Base-by-base conservation (phyloP, 2,797 vertebrate genomes). In the Malurus splendens region DNA sequence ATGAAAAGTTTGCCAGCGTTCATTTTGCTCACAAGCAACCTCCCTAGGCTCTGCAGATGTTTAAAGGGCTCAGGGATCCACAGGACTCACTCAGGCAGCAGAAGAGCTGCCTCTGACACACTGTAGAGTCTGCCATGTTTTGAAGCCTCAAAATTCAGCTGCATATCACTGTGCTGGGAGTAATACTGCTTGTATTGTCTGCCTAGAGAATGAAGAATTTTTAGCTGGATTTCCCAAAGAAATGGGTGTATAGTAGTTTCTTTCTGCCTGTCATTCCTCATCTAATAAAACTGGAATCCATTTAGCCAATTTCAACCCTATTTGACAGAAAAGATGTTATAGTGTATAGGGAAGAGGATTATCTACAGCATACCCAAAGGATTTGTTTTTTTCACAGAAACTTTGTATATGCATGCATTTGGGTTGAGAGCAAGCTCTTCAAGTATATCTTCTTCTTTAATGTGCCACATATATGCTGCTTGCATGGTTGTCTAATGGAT, bases 181-280 rank as follows among this genome's bases (percentile, higher is more conserved):
- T 68, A 71, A 74, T 38, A 68, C 15, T 24, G 62, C 4, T 82
- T 66, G 19, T 64, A 77, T 60, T 44, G 47, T 42, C 85, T 89
- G 2, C 52, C 62, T 68, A 62, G 55, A 86, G 59, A 92, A 90
- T 28, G 89, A 87, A 90, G 68, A 39, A 61, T 27, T 90, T 92
- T 83, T 65, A 89, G 62, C 48, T 75, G 90, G 39, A 86, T 85
- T 87, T 93, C 70, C 66, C 62, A 52, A 83, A 81, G 44, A 93
- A 92, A 94, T 55, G 38, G 23, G 8, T 52, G 14, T 38, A 62
- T 19, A 62, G 51, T 75, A 59, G 51, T 81, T 93, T 78, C 68
- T 83, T 90, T 86, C 76, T 93, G 87, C 87, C 73, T 86, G 92
- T 83, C 85, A 90, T 66, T 86, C 70, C 80, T 92, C 82, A 86